Evolutionary conservation across 2,113 vertebrate species (phyloP).

Genomic region (Ranitomeya variabilis): DNA sequence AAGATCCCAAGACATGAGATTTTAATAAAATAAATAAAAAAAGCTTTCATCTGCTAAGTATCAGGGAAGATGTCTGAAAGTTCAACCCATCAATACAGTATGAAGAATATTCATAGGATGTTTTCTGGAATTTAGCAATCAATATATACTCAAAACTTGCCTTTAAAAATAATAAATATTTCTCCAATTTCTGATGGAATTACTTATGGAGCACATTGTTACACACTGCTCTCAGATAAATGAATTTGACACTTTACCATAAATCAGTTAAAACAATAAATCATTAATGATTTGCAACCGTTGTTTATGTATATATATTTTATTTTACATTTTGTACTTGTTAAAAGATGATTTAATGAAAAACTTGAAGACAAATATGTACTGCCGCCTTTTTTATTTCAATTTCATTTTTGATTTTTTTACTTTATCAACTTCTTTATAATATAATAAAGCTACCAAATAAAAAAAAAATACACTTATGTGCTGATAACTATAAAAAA

Average conservation of each 20-base stretch:
- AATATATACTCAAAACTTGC: not conserved
- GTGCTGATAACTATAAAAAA: not conserved
- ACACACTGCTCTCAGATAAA: conserved; percentile 20
- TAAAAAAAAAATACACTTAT: conserved; percentile 18
- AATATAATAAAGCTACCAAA: conserved; percentile 15
- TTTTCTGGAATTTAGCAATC: not conserved
- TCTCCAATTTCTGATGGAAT: conserved; percentile 5
- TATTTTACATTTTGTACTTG: conserved; percentile 47
- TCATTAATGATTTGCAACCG: conserved; percentile 39
- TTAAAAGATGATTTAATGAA: conserved; percentile 46
- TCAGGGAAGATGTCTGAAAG: not conserved
- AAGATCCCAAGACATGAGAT: not conserved
- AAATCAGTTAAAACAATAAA: conserved; percentile 48
- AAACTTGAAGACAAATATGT: conserved; percentile 15
- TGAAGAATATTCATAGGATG: not conserved
- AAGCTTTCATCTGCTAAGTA: not conserved
- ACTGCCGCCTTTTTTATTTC: conserved; percentile 4
- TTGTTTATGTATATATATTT: conserved; percentile 2
- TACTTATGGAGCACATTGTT: conserved; percentile 17
- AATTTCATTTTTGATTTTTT: conserved; percentile 35
- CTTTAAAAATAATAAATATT: conserved; percentile 26
- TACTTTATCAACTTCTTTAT: conserved; percentile 14
- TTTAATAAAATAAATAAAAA: not conserved
- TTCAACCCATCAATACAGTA: not conserved
- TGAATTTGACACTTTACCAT: conserved; percentile 40